Base-by-base conservation (phyloP, 1,140 invertebrate species). In the Araneus ventricosus region DNA sequence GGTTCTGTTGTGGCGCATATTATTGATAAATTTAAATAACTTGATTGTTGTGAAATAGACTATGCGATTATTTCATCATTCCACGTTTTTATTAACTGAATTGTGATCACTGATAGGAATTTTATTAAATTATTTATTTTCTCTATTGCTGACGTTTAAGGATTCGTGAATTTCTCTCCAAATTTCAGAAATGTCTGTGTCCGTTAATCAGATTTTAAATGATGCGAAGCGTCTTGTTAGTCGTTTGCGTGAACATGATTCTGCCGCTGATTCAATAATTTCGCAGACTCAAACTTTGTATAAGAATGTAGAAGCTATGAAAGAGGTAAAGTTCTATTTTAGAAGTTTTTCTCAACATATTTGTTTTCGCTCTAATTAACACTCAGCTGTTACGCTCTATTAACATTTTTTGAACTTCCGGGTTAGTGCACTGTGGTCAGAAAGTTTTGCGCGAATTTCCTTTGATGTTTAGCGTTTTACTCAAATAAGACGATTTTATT, bases 261-360 rank as follows among this genome's bases (percentile, higher is more conserved):
- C 96, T 45, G 96, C 97, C 89, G 97, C 98, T 63, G 98, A 99
- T 96, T 96, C 97, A 92, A 96, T 99, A 59, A 96, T 99, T 75
- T 97, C 97, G 75, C 97, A 98, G 95, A 97, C 98, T 52, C 98
- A 99, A 95, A 97, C 97, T 84, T 97, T 99, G 67, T 97, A 97
- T 95, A 97, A 97, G 95, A 97, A 98, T 95, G 97, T 99, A 93
- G 98, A 98, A 95, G 97, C 97, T 75, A 98, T 99, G 97, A 99
- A 99, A 96, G 97, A 98, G 97, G 98, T 87, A n/a, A 61, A 37
- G 30, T 61, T 34, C n/a, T 14, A 20, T 87, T 63, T 63, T 5
- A 59, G 63, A 14, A n/a, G 5, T 41, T 52, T 27, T 17, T 87
- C 6, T 6, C 27, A 20, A 24, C 17, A 1, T 61, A 63, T 59